A percentile compares a stretch with the other conserved stretches of the same genome.
Evolutionary conservation across 2,113 vertebrate species (phyloP).

Genomic region (Paramormyrops kingsleyae): DNA sequence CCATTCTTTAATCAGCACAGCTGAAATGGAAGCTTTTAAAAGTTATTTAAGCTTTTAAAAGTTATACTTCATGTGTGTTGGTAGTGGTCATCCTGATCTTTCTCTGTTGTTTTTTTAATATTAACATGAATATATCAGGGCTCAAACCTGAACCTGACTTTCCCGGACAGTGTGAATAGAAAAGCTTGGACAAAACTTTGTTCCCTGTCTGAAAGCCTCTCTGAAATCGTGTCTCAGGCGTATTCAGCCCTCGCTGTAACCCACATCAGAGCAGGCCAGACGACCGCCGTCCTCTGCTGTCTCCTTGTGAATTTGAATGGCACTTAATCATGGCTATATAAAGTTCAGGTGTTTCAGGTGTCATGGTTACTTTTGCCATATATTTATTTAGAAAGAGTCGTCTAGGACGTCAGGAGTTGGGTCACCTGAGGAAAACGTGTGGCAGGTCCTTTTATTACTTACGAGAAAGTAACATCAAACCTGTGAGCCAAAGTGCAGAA

Average conservation of each 20-base stretch:
- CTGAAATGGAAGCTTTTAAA: constrained; percentile 61
- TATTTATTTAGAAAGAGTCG: neutral
- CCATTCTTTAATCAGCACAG: constrained; percentile 73
- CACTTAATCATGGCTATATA: neutral
- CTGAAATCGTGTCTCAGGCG: constrained; percentile 16
- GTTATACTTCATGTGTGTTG: constrained; percentile 35
- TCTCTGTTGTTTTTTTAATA: constrained; percentile 29
- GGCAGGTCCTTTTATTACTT: neutral
- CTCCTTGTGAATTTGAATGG: neutral
- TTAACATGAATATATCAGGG: constrained; percentile 39
- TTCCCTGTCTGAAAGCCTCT: constrained; percentile 36
- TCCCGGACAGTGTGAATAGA: neutral
- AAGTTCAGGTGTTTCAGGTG: neutral
- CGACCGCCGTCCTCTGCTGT: neutral
- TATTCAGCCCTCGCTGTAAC: neutral
- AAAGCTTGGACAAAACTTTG: constrained; percentile 30
- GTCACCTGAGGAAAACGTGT: neutral
- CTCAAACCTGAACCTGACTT: constrained; percentile 37
- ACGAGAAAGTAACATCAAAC: neutral
- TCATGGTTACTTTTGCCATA: neutral
- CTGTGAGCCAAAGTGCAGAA: neutral
- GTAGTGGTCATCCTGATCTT: constrained; percentile 26
- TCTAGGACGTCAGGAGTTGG: neutral
- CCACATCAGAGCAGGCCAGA: neutral
- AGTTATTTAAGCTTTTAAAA: constrained; percentile 65